phyloP scores from a whole-genome alignment of 2,113 vertebrate species.

The Upupa epops region DNA sequence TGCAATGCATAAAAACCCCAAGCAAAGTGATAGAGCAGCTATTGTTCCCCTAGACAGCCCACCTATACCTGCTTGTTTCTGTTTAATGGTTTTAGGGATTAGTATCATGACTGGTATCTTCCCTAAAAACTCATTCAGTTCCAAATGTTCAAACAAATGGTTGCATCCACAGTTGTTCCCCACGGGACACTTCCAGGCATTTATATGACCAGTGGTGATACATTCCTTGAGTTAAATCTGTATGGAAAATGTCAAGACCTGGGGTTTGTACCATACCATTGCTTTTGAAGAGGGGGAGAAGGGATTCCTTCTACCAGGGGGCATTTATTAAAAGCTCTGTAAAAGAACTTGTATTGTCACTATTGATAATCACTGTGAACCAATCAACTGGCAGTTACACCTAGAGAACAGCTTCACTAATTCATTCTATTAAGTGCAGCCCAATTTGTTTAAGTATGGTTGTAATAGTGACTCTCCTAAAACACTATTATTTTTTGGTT shows the following conservation, averaged over 20 bases:
- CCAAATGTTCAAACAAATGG: not conserved
- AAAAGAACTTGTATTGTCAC: not conserved
- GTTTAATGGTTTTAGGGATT: not conserved
- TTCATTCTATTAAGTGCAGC: conserved; percentile 6
- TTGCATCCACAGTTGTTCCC: not conserved
- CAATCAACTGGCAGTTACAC: not conserved
- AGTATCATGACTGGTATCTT: not conserved
- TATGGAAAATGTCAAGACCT: not conserved
- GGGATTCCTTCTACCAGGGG: not conserved
- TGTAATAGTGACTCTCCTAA: not conserved
- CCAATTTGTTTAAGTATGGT: not conserved
- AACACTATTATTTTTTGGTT: not conserved
- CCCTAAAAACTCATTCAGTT: not conserved
- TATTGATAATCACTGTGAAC: not conserved
- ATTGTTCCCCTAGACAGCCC: not conserved
- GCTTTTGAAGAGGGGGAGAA: not conserved
- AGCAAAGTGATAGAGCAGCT: not conserved
- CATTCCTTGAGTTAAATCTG: not conserved
- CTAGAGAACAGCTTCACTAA: conserved; percentile 23
- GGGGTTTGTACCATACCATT: not conserved
- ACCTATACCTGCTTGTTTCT: rapidly evolving
- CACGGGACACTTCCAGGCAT: not conserved
- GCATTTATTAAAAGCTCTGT: not conserved
- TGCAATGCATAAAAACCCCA: not conserved
- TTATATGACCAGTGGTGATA: rapidly evolving